Conservation (phyloP, 2,888 invertebrate genomes). For the Clostera curtula region DNA sequence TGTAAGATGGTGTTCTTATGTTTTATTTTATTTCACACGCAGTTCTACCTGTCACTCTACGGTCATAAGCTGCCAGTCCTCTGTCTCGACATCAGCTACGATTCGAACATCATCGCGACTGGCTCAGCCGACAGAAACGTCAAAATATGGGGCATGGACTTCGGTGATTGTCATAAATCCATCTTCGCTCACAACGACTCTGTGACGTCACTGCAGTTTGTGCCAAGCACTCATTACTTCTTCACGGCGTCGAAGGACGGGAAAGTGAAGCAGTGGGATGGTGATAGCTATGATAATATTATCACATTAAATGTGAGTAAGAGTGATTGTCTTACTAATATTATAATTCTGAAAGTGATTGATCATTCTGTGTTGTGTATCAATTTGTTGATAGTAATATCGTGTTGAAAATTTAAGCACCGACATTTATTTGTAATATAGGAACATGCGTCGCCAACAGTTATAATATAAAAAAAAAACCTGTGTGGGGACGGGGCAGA, state of each 20-base stretch:
- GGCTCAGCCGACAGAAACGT: conserved; percentile 97
- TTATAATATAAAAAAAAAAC: too few species aligned
- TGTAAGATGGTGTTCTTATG: background rate
- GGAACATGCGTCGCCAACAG: too few species aligned
- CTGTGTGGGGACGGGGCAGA: too few species aligned
- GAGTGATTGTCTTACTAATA: too few species aligned
- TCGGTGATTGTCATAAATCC: conserved; percentile 97
- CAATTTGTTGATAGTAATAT: too few species aligned
- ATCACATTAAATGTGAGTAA: conserved; percentile 85
- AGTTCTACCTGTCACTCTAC: conserved; percentile 95
- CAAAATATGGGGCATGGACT: conserved; percentile 99
- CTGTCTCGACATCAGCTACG: conserved; percentile 94
- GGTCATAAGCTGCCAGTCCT: conserved; percentile 97
- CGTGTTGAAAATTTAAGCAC: too few species aligned
- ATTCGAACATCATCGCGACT: conserved; percentile 89
- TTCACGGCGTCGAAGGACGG: conserved; percentile 96
- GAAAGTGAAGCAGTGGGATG: conserved; percentile 97
- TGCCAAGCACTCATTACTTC: conserved; percentile 93
- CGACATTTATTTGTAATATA: too few species aligned
- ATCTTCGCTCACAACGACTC: conserved; percentile 98
- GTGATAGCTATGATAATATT: conserved; percentile 91
- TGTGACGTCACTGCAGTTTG: conserved; percentile 90
- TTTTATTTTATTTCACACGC: conserved; percentile 25
- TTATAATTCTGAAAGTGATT: too few species aligned
- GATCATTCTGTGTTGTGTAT: too few species aligned